Evolutionary conservation across 2,888 invertebrate species (phyloP).

Genomic region (Trimorus sp.): DNA sequence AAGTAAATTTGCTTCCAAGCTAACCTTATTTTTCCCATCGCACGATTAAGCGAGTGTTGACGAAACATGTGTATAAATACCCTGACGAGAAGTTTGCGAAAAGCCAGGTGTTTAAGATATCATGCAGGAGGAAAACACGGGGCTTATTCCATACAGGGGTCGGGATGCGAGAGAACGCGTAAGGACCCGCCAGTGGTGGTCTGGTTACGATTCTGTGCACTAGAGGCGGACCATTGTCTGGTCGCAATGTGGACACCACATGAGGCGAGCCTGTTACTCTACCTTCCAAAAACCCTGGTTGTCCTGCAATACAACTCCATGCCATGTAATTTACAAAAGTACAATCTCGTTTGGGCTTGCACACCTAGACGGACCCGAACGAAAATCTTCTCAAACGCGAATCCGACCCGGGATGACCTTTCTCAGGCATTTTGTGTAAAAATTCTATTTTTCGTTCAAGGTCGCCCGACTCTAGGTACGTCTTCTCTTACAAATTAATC

Average conservation of each 20-base stretch:
- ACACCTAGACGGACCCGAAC: conserved; percentile 2
- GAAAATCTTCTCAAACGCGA: background rate
- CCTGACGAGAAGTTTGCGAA: conserved; percentile 91
- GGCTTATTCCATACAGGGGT: conserved; percentile 90
- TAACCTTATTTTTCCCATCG: too few relatives aligned
- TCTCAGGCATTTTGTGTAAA: too few relatives aligned
- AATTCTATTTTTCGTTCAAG: too few relatives aligned
- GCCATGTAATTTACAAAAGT: conserved; percentile 58
- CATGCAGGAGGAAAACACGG: conserved; percentile 89
- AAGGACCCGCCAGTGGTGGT: conserved; percentile 93
- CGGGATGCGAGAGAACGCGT: conserved; percentile 94
- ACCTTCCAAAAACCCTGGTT: conserved; percentile 77
- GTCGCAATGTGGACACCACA: conserved; percentile 78
- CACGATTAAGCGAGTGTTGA: conserved; percentile 62
- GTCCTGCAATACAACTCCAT: conserved; percentile 78
- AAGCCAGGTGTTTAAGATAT: conserved; percentile 89
- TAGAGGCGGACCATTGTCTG: conserved; percentile 83
- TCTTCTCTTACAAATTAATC: background rate
- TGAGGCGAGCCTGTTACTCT: conserved; percentile 78
- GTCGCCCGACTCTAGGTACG: background rate
- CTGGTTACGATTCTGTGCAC: conserved; percentile 82
- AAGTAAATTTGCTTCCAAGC: too few relatives aligned
- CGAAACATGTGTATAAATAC: conserved; percentile 82
- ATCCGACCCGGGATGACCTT: too few relatives aligned
- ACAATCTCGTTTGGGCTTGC: conserved; percentile 14